A percentile compares a stretch with the other conserved stretches of the same genome.
Evolutionary conservation across 1,140 invertebrate genomes (phyloP).

Genomic region (Lordiphosa mommai): DNA sequence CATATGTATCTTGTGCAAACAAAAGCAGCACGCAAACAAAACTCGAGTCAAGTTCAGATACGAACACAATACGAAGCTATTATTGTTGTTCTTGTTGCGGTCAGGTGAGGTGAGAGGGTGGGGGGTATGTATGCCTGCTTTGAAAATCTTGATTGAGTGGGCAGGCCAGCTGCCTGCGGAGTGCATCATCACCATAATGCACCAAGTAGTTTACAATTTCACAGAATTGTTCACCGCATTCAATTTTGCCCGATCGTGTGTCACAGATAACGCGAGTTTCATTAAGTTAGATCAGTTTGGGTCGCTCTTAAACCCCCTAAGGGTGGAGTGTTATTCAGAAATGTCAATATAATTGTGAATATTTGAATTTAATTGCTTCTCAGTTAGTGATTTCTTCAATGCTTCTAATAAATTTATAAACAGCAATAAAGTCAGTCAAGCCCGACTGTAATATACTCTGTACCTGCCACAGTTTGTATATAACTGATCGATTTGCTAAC

Average conservation of each 20-base stretch:
- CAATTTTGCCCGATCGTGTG: slow-evolving; percentile 29
- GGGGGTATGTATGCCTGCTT: slow-evolving; percentile 17
- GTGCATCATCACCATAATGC: slow-evolving; percentile 29
- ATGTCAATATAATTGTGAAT: too few species aligned
- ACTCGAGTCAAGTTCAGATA: slow-evolving; percentile 56
- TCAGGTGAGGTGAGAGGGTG: not conserved
- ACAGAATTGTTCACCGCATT: slow-evolving; percentile 45
- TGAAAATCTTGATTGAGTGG: slow-evolving; percentile 54
- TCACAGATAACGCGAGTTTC: slow-evolving; percentile 24
- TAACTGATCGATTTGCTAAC: too few species aligned
- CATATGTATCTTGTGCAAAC: slow-evolving; percentile 53
- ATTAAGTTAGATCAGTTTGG: not conserved
- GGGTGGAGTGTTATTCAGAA: too few species aligned
- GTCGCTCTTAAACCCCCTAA: too few species aligned
- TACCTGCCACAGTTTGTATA: too few species aligned
- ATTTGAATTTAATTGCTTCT: too few species aligned
- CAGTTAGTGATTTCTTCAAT: too few species aligned
- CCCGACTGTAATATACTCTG: too few species aligned
- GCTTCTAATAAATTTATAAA: too few species aligned
- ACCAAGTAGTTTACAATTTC: slow-evolving; percentile 51
- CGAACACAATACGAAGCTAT: slow-evolving; percentile 29
- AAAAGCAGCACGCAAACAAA: slow-evolving; percentile 55
- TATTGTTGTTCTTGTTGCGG: slow-evolving; percentile 29
- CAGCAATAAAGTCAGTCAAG: too few species aligned
- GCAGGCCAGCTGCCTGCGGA: slow-evolving; percentile 4